Evolutionary conservation across 2,888 invertebrate species (phyloP), one percentile per base, ranked within the genome.

Genomic region (Phymatocera aterrima): DNA sequence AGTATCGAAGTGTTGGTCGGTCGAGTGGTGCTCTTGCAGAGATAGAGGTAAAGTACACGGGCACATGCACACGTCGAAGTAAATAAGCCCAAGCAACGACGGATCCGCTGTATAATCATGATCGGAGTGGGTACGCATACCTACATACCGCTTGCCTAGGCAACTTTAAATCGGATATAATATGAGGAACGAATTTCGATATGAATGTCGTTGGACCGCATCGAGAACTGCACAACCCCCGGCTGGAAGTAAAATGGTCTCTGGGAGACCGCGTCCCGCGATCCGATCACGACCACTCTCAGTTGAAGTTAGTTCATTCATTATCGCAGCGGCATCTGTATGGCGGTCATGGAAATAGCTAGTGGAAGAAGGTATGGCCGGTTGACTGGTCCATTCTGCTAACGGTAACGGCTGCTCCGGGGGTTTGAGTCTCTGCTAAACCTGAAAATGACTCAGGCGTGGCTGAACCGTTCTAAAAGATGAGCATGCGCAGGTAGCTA

Each of bases 311-410:
- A 68, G 84, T 81, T 80, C 87, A 86, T 89, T 87, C 86, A 89
- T 90, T 90, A 90, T 88, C 86, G 85, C 90, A 90, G 90, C 90
- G 90, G 84, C 90, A 90, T 90, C 90, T 90, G 89, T 88, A 89
- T 87, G 88, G 83, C 85, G 87, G 88, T 87, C 88, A 90, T 89
- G 86, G 90, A 90, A 90, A 90, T 90, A 89, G 87, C 24, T 75
- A 57, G 86, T 88, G 89, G 89, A 86, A n/a, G n/a, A n/a, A 84
- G 84, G 85, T 83, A 84, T 77, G 24, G 46, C 77, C 82, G 79
- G 83, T 78, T 81, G 83, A 80, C 79, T 82, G 85, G 87, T 85
- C 88, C 88, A 89, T 90, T 90, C 90, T 88, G 84, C 90, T 90
- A 90, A 90, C 89, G 90, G 90, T 90, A 90, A 90, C 89, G 90